These are phyloP conservation scores for Urosaurus nigricauda DNA, from an alignment of 2,797 vertebrate genomes.

Conservation along the genomic window DNA sequence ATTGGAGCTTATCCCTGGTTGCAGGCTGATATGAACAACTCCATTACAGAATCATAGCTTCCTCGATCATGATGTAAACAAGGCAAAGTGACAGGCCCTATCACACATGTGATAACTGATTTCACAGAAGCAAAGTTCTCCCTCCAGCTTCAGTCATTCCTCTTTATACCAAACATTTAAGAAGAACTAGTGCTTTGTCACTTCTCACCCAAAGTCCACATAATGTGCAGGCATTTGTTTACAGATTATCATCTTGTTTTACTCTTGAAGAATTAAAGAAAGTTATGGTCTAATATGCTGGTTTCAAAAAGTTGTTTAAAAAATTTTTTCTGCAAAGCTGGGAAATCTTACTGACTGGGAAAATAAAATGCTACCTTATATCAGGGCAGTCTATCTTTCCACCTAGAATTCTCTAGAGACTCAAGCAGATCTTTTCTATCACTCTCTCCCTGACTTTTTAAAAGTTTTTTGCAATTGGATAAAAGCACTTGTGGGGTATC, in stretches of 20 bases:
- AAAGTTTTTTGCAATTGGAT: too few relatives aligned
- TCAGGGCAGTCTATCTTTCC: not conserved
- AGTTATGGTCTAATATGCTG: too few relatives aligned
- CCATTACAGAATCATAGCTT: constrained; percentile 1
- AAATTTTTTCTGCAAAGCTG: not conserved
- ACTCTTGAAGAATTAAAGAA: too few relatives aligned
- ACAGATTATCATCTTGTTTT: not conserved
- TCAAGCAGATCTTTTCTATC: too few relatives aligned
- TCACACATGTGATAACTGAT: not conserved
- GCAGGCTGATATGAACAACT: not conserved
- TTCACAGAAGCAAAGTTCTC: constrained; percentile 19
- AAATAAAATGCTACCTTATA: too few relatives aligned
- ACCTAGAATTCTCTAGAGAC: too few relatives aligned
- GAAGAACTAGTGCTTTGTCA: not conserved
- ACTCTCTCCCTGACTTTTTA: too few relatives aligned
- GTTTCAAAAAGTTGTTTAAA: not conserved
- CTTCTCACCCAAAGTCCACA: not conserved
- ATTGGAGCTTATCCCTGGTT: constrained; percentile 5
- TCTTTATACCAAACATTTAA: not conserved
- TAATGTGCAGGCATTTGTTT: not conserved
- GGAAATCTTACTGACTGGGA: not conserved
- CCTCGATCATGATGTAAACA: not conserved
- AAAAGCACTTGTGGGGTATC: too few relatives aligned
- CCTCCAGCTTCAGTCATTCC: not conserved
- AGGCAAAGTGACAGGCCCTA: not conserved